A percentile compares a stretch with the other conserved stretches of the same genome.
Evolutionary conservation across 35 echinoderm and acorn worm genomes (phyloP).

Genomic region (Holothuria glaberrima): DNA sequence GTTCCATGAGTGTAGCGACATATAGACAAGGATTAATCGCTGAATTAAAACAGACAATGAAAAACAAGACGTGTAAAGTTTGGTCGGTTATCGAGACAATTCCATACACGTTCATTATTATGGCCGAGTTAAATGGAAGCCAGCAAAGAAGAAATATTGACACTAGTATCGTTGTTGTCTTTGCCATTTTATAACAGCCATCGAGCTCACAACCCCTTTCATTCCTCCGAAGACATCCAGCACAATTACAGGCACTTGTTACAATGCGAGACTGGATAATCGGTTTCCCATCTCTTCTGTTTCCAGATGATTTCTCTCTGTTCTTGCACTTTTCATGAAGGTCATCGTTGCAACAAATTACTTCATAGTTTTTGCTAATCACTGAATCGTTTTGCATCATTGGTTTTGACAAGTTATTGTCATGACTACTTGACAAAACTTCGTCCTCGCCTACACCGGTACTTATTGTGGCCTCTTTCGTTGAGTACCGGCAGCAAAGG

Average conservation of each 20-base stretch:
- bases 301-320: neutral
- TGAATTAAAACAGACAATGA: neutral
- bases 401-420: neutral
- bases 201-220: neutral
- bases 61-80: neutral
- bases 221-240: neutral
- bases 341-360: neutral
- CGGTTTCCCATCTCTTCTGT: neutral
- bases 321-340: too few species aligned
- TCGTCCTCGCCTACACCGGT: neutral
- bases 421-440: neutral
- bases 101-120: neutral
- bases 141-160: conserved; percentile 7
- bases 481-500: too few species aligned
- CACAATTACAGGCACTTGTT: neutral
- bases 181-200: conserved; percentile 7
- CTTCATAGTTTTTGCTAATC: neutral
- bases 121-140: neutral
- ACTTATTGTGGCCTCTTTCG: neutral
- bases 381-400: neutral
- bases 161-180: neutral
- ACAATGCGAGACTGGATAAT: neutral
- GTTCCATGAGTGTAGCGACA: neutral
- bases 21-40: conserved; percentile 23
- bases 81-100: neutral